phyloP scores from a whole-genome alignment of 2,888 invertebrate genomes.

The Miltochrista miniata region DNA sequence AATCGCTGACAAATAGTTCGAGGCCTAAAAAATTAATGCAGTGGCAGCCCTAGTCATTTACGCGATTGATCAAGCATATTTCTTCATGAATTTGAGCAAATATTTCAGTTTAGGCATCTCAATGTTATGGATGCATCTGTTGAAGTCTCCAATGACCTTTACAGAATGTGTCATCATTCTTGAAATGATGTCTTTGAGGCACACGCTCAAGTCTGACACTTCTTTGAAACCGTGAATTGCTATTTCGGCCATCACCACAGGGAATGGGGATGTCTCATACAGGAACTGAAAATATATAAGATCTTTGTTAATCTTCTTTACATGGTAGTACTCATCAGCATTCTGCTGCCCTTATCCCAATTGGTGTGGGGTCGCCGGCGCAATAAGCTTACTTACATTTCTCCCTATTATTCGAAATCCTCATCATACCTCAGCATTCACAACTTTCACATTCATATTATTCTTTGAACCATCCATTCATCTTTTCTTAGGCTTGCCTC shows the following conservation, averaged over 20 bases:
- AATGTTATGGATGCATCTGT: slow-evolving; percentile 77
- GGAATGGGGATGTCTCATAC: slow-evolving; percentile 78
- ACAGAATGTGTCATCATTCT: slow-evolving; percentile 80
- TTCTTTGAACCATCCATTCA: too few species aligned
- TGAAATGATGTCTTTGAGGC: slow-evolving; percentile 77
- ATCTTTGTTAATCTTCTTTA: neutral
- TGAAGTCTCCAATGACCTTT: slow-evolving; percentile 78
- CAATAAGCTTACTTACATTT: too few species aligned
- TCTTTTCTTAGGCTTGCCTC: too few species aligned
- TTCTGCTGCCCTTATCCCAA: too few species aligned
- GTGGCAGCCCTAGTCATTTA: neutral
- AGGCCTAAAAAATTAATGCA: too few species aligned
- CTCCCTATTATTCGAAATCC: too few species aligned
- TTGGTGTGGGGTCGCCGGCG: too few species aligned
- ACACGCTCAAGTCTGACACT: slow-evolving; percentile 76
- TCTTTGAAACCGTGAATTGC: slow-evolving; percentile 79
- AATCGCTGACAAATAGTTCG: too few species aligned
- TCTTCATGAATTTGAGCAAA: slow-evolving; percentile 78
- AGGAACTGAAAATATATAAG: slow-evolving; percentile 63
- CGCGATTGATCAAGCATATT: slow-evolving; percentile 60
- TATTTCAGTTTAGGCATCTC: slow-evolving; percentile 80
- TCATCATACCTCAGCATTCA: too few species aligned
- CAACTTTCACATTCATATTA: too few species aligned
- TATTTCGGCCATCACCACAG: slow-evolving; percentile 78
- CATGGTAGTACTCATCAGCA: too few species aligned